Conservation (phyloP, 2,797 vertebrate species). For the Bovichtus diacanthus region DNA sequence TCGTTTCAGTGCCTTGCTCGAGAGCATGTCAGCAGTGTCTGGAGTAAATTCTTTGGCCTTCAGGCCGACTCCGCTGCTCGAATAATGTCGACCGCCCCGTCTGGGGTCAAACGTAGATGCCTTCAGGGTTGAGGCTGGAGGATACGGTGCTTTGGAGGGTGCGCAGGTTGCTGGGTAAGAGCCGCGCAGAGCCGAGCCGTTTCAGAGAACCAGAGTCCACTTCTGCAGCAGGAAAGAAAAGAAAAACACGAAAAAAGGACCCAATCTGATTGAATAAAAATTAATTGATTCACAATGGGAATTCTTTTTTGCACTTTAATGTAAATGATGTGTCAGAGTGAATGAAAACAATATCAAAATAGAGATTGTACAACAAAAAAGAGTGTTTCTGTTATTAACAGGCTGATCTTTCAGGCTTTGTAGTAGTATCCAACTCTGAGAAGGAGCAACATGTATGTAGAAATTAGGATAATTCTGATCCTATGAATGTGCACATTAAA, state of each 20-base stretch:
- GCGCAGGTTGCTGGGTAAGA: constrained; percentile 92
- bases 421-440: too few species aligned
- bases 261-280: neutral
- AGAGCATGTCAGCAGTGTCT: constrained; percentile 12
- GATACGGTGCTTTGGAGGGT: constrained; percentile 90
- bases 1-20: constrained; percentile 18
- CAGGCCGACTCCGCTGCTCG: neutral
- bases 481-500: too few species aligned
- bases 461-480: too few species aligned
- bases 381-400: too few species aligned
- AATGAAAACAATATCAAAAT: too few species aligned
- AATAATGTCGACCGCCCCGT: neutral
- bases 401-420: too few species aligned
- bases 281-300: too few species aligned
- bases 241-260: neutral
- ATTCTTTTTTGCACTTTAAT: too few species aligned
- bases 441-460: too few species aligned
- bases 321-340: too few species aligned
- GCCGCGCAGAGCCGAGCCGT: constrained; percentile 89
- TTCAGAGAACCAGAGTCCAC: constrained; percentile 90
- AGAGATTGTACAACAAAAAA: too few species aligned
- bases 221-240: constrained; percentile 52
- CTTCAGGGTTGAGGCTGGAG: constrained; percentile 94
- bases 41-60: constrained; percentile 8
- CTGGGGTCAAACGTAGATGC: constrained; percentile 93